These are phyloP conservation scores for Aphodius sticticus DNA, from an alignment of 2,888 invertebrate genomes.

Conservation along the genomic window DNA sequence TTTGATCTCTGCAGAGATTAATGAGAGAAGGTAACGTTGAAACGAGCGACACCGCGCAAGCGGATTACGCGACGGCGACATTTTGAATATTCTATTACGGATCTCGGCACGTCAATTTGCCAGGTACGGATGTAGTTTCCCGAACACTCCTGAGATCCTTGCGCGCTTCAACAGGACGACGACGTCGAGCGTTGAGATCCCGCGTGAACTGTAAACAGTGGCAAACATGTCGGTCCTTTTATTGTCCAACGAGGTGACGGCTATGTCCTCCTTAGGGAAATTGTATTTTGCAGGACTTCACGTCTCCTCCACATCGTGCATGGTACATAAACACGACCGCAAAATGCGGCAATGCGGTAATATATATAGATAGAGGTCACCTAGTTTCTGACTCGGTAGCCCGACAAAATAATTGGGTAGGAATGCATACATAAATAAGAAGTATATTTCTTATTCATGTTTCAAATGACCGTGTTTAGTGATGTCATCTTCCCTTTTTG, in stretches of 20 bases:
- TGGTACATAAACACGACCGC: not conserved
- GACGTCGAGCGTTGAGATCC: not conserved
- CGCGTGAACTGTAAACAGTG: slow-evolving; percentile 4
- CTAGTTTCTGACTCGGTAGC: not conserved
- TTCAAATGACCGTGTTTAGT: not conserved
- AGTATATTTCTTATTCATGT: not conserved
- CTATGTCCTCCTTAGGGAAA: not conserved
- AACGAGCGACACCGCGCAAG: not conserved
- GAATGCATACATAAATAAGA: not conserved
- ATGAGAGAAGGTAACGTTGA: not conserved
- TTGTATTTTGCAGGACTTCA: not conserved
- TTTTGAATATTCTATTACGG: not conserved
- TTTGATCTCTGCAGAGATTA: not conserved
- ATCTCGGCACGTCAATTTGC: not conserved
- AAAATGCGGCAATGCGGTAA: not conserved
- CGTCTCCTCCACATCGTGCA: not conserved
- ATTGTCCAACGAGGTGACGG: not conserved
- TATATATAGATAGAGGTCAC: not conserved
- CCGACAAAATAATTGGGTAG: not conserved
- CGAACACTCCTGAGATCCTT: not conserved
- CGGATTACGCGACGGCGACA: not conserved
- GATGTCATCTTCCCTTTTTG: too few relatives aligned
- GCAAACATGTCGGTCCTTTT: slow-evolving; percentile 4
- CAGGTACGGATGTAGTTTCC: not conserved
- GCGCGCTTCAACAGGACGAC: not conserved